Percentiles rank a stretch among this genome's conserved stretches.
Conservation (phyloP, 2,113 vertebrate species). For the Heliornis fulica region DNA sequence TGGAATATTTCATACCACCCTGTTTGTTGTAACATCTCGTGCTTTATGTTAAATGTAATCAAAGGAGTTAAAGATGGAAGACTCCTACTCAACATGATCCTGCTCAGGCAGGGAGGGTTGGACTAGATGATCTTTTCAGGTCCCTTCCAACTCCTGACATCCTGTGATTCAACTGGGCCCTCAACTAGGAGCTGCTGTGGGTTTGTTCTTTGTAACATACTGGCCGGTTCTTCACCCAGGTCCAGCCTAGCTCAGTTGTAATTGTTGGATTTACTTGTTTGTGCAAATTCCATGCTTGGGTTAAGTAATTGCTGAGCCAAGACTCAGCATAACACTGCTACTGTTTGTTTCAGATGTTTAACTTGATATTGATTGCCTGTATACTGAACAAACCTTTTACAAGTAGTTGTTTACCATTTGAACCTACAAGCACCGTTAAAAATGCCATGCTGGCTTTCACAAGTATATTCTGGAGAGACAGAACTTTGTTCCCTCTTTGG, state of each 20-base stretch:
- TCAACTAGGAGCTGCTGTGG: constrained; percentile 4
- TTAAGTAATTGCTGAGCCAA: constrained; percentile 6
- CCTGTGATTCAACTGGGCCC: constrained; percentile 20
- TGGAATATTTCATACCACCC: constrained; percentile 61
- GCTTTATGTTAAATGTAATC: constrained; percentile 36
- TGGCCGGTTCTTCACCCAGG: constrained; percentile 20
- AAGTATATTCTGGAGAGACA: neutral
- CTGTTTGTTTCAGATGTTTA: constrained; percentile 17
- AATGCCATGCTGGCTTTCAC: neutral
- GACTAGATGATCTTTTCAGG: too few relatives aligned
- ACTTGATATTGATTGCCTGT: neutral
- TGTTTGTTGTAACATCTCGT: constrained; percentile 27
- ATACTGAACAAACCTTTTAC: neutral
- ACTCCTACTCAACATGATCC: too few relatives aligned
- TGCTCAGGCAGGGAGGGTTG: too few relatives aligned
- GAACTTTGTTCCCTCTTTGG: neutral
- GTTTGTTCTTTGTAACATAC: constrained; percentile 40
- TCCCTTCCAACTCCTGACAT: too few relatives aligned
- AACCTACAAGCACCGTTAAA: neutral
- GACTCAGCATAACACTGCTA: neutral
- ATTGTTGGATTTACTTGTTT: constrained; percentile 12
- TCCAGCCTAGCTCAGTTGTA: constrained; percentile 9
- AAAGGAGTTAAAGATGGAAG: constrained; percentile 60
- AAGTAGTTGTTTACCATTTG: neutral
- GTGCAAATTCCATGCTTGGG: neutral